Evolutionary conservation across 1,140 invertebrate genomes (phyloP).

Genomic region (Armadillidium nasatum): DNA sequence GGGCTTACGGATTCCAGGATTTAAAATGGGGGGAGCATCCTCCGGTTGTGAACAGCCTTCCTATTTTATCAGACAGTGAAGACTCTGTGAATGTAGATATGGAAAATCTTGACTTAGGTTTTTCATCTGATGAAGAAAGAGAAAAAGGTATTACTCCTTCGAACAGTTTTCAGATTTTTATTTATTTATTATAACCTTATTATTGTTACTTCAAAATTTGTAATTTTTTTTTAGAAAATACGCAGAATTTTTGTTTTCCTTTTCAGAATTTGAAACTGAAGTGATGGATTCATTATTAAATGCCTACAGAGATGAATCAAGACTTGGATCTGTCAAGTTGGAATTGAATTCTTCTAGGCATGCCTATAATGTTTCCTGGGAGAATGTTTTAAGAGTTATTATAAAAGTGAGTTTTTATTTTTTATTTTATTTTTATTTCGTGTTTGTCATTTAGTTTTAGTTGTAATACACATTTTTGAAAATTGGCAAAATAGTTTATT

Average conservation of each 20-base stretch:
- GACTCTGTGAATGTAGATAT: too few relatives aligned
- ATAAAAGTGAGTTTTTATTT: not conserved
- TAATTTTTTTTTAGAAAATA: too few relatives aligned
- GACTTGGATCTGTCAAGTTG: not conserved
- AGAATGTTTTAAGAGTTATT: not conserved
- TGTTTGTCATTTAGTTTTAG: not conserved
- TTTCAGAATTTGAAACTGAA: not conserved
- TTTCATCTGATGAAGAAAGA: not conserved
- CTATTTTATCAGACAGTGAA: too few relatives aligned
- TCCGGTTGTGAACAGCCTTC: too few relatives aligned
- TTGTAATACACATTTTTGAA: too few relatives aligned
- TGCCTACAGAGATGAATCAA: not conserved
- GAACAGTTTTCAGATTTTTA: too few relatives aligned
- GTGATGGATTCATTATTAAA: not conserved
- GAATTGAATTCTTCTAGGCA: slow-evolving; percentile 1
- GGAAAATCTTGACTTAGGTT: not conserved
- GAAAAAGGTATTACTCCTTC: not conserved
- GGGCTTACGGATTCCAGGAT: not conserved
- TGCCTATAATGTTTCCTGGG: not conserved
- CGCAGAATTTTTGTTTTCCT: too few relatives aligned
- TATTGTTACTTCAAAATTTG: too few relatives aligned
- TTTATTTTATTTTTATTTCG: not conserved
- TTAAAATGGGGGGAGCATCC: not conserved
- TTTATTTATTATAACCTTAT: too few relatives aligned
- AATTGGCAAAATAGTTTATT: too few relatives aligned